These are phyloP conservation scores for Folsomia candida DNA, from an alignment of 2,888 invertebrate species.

Conservation along the genomic window DNA sequence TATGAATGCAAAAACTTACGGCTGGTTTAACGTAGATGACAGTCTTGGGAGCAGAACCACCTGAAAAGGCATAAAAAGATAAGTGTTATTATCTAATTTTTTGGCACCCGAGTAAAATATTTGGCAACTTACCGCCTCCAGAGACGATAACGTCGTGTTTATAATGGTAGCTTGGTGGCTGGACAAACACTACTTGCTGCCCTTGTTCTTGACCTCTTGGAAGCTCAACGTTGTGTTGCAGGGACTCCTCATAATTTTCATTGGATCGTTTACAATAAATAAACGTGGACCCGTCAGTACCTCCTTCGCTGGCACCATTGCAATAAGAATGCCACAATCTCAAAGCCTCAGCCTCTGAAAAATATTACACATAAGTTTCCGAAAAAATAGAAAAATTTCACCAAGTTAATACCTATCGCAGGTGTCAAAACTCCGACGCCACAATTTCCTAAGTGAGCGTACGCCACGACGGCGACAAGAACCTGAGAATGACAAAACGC, in stretches of 20 bases:
- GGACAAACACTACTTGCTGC: constrained; percentile 35
- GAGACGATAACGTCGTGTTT: constrained; percentile 35
- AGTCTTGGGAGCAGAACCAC: constrained; percentile 12
- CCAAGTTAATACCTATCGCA: no score
- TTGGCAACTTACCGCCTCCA: background rate
- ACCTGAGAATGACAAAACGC: no score
- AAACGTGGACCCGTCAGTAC: constrained; percentile 20
- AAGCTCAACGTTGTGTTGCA: constrained; percentile 27
- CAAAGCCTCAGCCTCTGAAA: constrained; percentile 31
- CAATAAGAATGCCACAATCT: constrained; percentile 30
- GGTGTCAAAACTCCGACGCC: constrained; percentile 31
- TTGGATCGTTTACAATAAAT: constrained; percentile 31
- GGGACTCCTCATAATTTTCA: constrained; percentile 25
- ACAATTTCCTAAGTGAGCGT: constrained; percentile 14
- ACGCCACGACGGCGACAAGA: constrained; percentile 8
- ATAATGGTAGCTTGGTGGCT: constrained; percentile 34
- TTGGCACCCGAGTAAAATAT: no score
- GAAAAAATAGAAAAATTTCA: no score
- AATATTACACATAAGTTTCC: no score
- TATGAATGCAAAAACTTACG: no score
- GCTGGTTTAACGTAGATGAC: background rate
- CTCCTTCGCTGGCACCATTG: constrained; percentile 20
- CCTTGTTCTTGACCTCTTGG: constrained; percentile 2
- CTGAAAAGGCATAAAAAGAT: no score
- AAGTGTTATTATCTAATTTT: no score